Base-by-base conservation (phyloP, 2,888 invertebrate genomes). In the Dryococelus australis region DNA sequence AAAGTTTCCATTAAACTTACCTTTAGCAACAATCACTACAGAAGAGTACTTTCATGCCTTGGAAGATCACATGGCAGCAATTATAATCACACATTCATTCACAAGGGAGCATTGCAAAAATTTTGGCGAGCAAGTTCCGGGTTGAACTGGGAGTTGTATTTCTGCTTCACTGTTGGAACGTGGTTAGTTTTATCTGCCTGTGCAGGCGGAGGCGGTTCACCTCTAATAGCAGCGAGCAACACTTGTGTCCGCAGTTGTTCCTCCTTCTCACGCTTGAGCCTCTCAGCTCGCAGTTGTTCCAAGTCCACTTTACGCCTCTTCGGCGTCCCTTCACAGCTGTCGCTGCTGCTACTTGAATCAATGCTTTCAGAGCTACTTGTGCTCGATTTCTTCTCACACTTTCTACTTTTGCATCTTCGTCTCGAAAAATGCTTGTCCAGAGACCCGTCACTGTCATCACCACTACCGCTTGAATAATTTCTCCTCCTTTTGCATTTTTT, bases 71-170 rank as follows among this genome's bases (percentile, higher is more conserved):
- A 35, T 4, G 35, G 4, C 35, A 35, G 35, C 35, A 35, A 35
- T 35, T 35, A 35, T 35, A 35, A 35, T 35, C 1, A 35, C 1
- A 4, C 35, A 1, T 35, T 35, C 35, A 35, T 35, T 35, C 35
- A 47, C 83, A 35, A 35, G 13, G 28, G 8, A 35, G 16, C 35
- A 35, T 28, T 26, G 28, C 6, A 9, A 24, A 81, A 91, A 93
- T 97, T 98, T 93, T 97, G 97, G 91, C 96, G 95, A 24, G 97
- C 97, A 86, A 97, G 92, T 92, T 97, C 95, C 27, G 99, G 99
- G 93, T 99, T 99, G 92, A 98, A 99, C 92, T 99, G 99, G 4
- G 98, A 98, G 93, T 98, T 98, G 91, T 99, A 99, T 92, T 97
- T 97, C 91, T 97, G 96, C 89, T 95, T 94, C 43, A 96, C 92